Evolutionary conservation across 2,888 invertebrate species (phyloP).

Genomic region (Meandrusa payeni): DNA sequence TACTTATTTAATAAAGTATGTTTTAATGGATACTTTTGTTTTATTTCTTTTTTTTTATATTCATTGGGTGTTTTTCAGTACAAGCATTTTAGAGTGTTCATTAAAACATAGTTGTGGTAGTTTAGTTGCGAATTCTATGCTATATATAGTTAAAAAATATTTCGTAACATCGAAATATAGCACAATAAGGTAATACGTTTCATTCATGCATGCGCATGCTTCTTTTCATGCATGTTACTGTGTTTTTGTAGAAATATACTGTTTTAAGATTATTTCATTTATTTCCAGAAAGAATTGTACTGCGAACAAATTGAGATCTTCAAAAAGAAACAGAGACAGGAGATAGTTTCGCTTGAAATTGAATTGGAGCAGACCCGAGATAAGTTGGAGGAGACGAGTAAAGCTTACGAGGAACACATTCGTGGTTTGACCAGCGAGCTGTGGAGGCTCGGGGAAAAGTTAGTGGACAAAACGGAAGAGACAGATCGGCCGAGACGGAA

Average conservation of each 20-base stretch:
- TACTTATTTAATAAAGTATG: slow-evolving; percentile 48
- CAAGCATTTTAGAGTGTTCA: slow-evolving; percentile 42
- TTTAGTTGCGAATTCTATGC: slow-evolving; percentile 32
- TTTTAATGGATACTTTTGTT: slow-evolving; percentile 64
- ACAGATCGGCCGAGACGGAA: slow-evolving; percentile 72
- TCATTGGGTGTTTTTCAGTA: slow-evolving; percentile 15
- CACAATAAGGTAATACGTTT: slow-evolving; percentile 51
- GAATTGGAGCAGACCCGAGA: slow-evolving; percentile 76
- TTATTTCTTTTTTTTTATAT: slow-evolving; percentile 52
- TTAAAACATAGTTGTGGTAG: slow-evolving; percentile 47
- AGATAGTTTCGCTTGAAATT: slow-evolving; percentile 67
- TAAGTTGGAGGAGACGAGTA: slow-evolving; percentile 60
- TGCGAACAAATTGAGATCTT: slow-evolving; percentile 81
- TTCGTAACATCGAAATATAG: neutral
- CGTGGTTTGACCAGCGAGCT: slow-evolving; percentile 75
- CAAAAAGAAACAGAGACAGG: slow-evolving; percentile 74
- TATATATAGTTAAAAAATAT: slow-evolving; percentile 20
- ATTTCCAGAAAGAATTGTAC: slow-evolving; percentile 81
- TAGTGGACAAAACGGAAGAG: slow-evolving; percentile 78
- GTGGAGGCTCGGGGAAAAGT: slow-evolving; percentile 83
- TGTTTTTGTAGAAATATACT: neutral
- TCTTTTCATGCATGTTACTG: slow-evolving; percentile 30
- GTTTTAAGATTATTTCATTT: neutral
- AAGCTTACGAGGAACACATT: slow-evolving; percentile 63
- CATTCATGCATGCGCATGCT: slow-evolving; percentile 35